These are phyloP conservation scores for Corvus moneduloides DNA, from an alignment of 2,113 vertebrate species.

Conservation along the genomic window DNA sequence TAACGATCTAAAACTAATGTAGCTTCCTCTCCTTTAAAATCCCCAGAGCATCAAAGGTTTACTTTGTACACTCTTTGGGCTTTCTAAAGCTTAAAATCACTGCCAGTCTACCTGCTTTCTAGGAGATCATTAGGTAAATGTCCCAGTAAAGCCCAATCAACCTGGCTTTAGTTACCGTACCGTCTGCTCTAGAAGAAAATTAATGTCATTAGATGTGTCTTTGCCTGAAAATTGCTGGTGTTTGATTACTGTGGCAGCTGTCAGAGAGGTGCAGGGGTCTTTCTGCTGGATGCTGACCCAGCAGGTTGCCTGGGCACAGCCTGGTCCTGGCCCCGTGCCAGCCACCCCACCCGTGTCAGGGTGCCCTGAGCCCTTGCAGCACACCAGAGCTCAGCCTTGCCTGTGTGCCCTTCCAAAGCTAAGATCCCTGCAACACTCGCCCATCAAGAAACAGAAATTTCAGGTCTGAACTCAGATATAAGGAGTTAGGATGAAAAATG, in stretches of 20 bases:
- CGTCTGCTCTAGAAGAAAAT: slow-evolving; percentile 74
- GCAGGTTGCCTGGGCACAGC: slow-evolving; percentile 38
- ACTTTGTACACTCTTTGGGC: slow-evolving; percentile 49
- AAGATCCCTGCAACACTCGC: neutral
- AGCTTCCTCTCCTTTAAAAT: slow-evolving; percentile 29
- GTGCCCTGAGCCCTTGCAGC: slow-evolving; percentile 67
- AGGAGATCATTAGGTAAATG: slow-evolving; percentile 75
- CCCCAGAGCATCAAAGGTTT: slow-evolving; percentile 49
- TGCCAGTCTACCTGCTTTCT: slow-evolving; percentile 75
- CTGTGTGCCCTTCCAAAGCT: neutral
- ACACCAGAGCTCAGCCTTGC: slow-evolving; percentile 12
- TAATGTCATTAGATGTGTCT: slow-evolving; percentile 65
- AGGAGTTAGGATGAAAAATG: neutral
- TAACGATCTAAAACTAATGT: slow-evolving; percentile 63
- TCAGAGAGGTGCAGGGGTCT: slow-evolving; percentile 42
- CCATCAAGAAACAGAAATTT: neutral
- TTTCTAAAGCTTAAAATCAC: slow-evolving; percentile 63
- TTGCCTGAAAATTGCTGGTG: slow-evolving; percentile 64
- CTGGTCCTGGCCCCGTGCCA: slow-evolving; percentile 48
- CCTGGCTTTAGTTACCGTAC: slow-evolving; percentile 75
- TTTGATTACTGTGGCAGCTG: slow-evolving; percentile 77
- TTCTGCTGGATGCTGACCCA: slow-evolving; percentile 55
- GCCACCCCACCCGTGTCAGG: slow-evolving; percentile 71
- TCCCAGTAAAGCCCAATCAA: slow-evolving; percentile 65
- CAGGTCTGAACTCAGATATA: neutral